A percentile compares a stretch with the other conserved stretches of the same genome.
phyloP scores from a whole-genome alignment of 2,888 invertebrate species.

The Trachelus stipa region DNA sequence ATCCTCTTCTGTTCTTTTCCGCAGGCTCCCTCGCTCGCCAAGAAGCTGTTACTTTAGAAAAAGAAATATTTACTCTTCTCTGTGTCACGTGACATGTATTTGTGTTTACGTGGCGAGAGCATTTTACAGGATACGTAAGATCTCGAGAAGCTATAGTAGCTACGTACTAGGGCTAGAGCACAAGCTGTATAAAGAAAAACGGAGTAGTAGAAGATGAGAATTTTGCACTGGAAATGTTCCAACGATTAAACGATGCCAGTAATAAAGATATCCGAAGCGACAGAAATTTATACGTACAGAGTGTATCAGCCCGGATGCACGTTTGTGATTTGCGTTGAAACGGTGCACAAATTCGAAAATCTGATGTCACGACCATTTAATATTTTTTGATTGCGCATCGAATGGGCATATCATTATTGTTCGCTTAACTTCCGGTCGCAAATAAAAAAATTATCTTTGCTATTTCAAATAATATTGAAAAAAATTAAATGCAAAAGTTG shows the following conservation, averaged over 20 bases:
- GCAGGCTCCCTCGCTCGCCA: background rate
- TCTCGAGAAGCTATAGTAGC: background rate
- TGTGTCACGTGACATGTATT: background rate
- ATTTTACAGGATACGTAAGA: background rate
- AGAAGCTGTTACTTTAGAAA: background rate
- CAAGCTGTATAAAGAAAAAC: background rate
- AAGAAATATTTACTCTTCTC: background rate
- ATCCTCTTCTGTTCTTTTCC: background rate
- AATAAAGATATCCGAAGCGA: background rate
- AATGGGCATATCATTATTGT: too few relatives aligned
- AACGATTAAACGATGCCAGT: background rate
- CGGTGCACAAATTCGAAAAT: too few relatives aligned
- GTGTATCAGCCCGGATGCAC: too few relatives aligned
- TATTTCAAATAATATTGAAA: too few relatives aligned
- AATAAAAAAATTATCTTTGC: too few relatives aligned
- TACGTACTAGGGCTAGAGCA: background rate
- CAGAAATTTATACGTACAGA: background rate
- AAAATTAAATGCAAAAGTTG: too few relatives aligned
- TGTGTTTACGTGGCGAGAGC: background rate
- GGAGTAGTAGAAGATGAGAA: background rate
- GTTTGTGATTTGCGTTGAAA: too few relatives aligned
- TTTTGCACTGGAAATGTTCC: background rate
- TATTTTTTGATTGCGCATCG: too few relatives aligned
- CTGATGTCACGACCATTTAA: too few relatives aligned
- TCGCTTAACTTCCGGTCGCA: too few relatives aligned